These are phyloP conservation scores for Dermochelys coriacea DNA, from an alignment of 2,797 vertebrate species.

Conservation along the genomic window DNA sequence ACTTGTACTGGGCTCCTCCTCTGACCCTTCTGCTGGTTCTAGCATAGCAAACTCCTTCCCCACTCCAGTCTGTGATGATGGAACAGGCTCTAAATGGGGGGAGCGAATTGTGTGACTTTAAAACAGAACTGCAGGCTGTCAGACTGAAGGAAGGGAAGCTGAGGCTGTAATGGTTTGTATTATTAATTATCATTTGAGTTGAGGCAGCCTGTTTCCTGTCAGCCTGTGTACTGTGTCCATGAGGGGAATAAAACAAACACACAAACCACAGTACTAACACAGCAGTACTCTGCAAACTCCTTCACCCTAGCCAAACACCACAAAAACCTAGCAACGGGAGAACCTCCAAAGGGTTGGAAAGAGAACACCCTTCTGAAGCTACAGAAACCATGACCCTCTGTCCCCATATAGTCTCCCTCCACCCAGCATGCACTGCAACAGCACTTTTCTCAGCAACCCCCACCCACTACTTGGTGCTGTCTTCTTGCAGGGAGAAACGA, in stretches of 20 bases:
- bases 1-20: background rate
- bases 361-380: background rate
- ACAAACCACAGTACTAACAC: background rate
- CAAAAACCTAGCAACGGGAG: background rate
- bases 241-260: background rate
- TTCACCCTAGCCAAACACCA: background rate
- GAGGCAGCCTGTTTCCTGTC: background rate
- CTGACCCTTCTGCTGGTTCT: background rate
- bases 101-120: background rate
- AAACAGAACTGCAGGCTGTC: background rate
- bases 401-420: background rate
- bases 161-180: background rate
- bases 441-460: background rate
- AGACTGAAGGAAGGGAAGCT: background rate
- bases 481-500: background rate
- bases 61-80: background rate
- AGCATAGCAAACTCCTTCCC: background rate
- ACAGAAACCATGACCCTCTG: background rate
- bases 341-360: background rate
- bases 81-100: background rate
- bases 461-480: background rate
- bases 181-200: background rate
- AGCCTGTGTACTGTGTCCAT: background rate
- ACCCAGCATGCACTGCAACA: accelerated
- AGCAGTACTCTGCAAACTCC: accelerated